Base-by-base conservation (phyloP, 2,888 invertebrate species). In the Hydrotaea diabolus region DNA sequence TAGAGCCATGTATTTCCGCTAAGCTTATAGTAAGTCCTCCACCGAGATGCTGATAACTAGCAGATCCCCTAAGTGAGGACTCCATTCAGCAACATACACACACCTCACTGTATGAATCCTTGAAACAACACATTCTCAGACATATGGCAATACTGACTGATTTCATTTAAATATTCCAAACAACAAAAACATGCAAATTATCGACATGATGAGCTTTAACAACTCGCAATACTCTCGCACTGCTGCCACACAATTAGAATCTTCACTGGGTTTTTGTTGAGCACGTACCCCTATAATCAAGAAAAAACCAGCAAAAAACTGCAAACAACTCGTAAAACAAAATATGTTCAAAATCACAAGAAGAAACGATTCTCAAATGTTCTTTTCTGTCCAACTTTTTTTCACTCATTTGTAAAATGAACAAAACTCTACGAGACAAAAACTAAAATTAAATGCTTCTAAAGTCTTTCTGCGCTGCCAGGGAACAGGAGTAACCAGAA, bases 151-250 rank as follows among this genome's bases (percentile, higher is more conserved):
- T 26, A 23, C 59, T 15, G 36, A 46, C 46, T 62, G 66, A 4
- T 0, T 77, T 75, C 19, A 66, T 11, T 23, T 43, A 57, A n/a
- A 43, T 9, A 59, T 73, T 62, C 36, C 64, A 53, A 55, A 74
- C 64, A 62, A 75, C 74, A 26, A 26, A 62, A 71, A 80, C 80
- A 78, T 78, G 74, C 71, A 75, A 77, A 57, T 83, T 80, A 80
- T 83, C 77, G 57, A 75, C n/a, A 49, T 49, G 49, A 77, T 80
- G 80, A 77, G 83, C 77, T 83, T 80, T 77, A 73, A 64, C 64
- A 46, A 74, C 36, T 69, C 13, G 39, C 9, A 69, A 49, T 21
- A 13, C 69, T 62, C 23, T 53, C 75, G 21, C 15, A 3, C 7
- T n/a, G 19, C 53, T 36, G 64, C 46, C 43, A 23, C 11, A 59